Evolutionary conservation across 2,113 vertebrate species (phyloP).

Genomic region (Oryzias celebensis): DNA sequence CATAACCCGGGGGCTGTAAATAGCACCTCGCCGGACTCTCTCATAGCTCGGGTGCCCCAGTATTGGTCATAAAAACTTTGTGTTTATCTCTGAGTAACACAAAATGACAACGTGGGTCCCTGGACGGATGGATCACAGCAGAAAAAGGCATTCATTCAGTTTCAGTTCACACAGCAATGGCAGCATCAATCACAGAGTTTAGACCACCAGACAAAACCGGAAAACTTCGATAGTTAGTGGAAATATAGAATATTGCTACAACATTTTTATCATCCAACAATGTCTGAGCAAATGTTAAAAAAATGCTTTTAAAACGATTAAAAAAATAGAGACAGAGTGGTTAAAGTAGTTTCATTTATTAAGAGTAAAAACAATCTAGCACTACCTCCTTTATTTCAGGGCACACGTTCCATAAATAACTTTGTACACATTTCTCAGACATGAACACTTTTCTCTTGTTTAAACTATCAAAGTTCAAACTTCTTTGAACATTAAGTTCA

Average conservation of each 20-base stretch:
- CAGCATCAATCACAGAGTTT: conserved; percentile 25
- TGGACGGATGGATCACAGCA: conserved; percentile 13
- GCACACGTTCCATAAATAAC: too few species aligned
- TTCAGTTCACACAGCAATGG: conserved; percentile 13
- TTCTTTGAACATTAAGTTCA: too few species aligned
- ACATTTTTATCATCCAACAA: neutral
- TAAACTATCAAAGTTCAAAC: too few species aligned
- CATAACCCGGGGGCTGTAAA: conserved; percentile 47
- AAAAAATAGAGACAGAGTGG: too few species aligned
- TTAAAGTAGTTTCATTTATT: too few species aligned
- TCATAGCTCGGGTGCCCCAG: conserved; percentile 32
- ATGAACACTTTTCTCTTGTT: too few species aligned
- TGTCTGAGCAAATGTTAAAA: too few species aligned
- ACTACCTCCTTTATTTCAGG: too few species aligned
- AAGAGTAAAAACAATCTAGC: too few species aligned
- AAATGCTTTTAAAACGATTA: too few species aligned
- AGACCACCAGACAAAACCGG: neutral
- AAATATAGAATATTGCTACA: neutral
- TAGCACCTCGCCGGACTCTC: conserved; percentile 40
- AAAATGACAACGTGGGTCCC: conserved; percentile 26
- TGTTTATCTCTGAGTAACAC: conserved; percentile 44
- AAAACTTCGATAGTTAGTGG: conserved; percentile 11
- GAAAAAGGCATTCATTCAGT: conserved; percentile 16
- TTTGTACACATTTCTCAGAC: too few species aligned
- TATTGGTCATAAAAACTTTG: conserved; percentile 52